Evolutionary conservation across 2,888 invertebrate genomes (phyloP).

Genomic region (Steromphala cineraria): DNA sequence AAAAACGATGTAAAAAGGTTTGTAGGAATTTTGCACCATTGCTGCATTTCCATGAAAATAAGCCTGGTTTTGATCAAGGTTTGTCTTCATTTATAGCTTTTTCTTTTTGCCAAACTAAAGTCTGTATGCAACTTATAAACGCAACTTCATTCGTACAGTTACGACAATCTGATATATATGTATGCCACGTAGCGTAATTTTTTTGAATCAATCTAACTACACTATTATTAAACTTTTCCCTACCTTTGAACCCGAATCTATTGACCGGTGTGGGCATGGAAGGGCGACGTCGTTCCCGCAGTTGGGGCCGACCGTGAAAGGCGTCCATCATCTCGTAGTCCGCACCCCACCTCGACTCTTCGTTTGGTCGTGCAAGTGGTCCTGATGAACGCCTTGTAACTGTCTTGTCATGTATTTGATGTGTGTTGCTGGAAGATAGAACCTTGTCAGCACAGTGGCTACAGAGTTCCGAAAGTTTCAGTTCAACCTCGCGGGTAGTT

Average conservation of each 20-base stretch:
- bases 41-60: too few species aligned
- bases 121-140: too few species aligned
- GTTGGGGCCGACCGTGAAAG: background rate
- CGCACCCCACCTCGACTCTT: background rate
- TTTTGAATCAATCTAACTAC: too few species aligned
- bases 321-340: slow-evolving; percentile 3
- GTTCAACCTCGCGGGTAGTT: background rate
- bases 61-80: too few species aligned
- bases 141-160: too few species aligned
- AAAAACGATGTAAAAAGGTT: too few species aligned
- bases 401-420: too few species aligned
- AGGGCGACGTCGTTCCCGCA: background rate
- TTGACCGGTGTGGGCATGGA: background rate
- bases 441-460: background rate
- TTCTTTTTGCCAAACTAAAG: too few species aligned
- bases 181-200: too few species aligned
- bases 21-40: too few species aligned
- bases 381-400: background rate
- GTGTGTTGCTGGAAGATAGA: background rate
- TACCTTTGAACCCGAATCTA: background rate
- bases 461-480: background rate
- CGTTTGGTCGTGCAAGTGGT: background rate
- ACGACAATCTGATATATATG: too few species aligned
- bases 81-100: too few species aligned
- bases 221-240: background rate